Evolutionary conservation across 2,113 vertebrate genomes (phyloP).

Genomic region (Acrocephalus arundinaceus): DNA sequence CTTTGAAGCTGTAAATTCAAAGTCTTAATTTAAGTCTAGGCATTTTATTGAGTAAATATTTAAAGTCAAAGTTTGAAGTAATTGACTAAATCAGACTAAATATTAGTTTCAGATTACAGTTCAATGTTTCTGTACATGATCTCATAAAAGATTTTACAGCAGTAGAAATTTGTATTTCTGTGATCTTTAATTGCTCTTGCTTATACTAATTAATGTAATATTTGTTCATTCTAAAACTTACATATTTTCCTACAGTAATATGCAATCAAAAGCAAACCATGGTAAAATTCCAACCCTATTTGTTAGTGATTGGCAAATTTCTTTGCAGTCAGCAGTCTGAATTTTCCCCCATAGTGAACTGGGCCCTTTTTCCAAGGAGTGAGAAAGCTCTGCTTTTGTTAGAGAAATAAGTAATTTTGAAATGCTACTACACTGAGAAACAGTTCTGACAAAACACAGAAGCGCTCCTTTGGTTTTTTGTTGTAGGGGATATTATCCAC

Average conservation of each 20-base stretch:
- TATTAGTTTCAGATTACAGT: neutral
- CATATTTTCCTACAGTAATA: neutral
- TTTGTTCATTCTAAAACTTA: neutral
- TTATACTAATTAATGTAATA: neutral
- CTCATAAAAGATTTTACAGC: neutral
- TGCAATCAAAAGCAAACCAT: neutral
- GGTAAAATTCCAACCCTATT: neutral
- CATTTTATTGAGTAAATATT: neutral
- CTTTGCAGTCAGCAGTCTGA: neutral
- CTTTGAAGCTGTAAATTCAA: neutral
- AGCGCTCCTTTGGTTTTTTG: neutral
- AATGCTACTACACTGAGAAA: neutral
- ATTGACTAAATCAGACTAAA: neutral
- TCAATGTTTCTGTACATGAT: neutral
- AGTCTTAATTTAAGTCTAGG: neutral
- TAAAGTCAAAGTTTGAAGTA: neutral
- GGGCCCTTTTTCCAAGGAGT: neutral
- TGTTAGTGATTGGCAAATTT: neutral
- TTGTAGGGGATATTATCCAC: neutral
- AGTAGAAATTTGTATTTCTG: neutral
- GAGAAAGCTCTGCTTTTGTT: neutral
- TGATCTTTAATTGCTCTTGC: neutral
- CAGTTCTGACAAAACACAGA: neutral
- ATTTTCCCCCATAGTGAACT: neutral
- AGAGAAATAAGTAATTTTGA: neutral